Percentiles rank a stretch among this genome's conserved stretches.
Conservation (phyloP, 2,888 invertebrate species). For the Eupithecia exiguata region DNA sequence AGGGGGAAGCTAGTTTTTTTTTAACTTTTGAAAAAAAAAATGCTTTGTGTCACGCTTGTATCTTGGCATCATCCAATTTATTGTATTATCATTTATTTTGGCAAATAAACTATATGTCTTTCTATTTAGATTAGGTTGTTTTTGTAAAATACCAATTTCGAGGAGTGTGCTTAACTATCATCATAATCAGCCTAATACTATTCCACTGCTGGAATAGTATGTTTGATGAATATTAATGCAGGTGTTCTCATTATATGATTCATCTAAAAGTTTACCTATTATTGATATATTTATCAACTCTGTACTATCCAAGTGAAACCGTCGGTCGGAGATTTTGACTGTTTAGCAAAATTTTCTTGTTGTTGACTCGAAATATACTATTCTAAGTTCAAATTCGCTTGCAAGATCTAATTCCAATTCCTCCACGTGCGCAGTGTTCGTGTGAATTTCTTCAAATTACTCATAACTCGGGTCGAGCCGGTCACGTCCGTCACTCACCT, state of each 20-base stretch:
- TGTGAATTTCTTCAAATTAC: constrained; percentile 35
- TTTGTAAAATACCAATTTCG: too few species aligned
- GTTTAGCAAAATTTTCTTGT: neutral
- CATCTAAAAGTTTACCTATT: too few species aligned
- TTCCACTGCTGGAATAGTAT: too few species aligned
- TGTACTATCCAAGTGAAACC: neutral
- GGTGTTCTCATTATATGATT: too few species aligned
- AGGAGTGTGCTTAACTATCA: too few species aligned
- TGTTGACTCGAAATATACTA: neutral
- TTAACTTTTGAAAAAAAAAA: neutral
- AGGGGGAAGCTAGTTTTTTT: too few species aligned
- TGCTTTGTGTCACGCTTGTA: neutral
- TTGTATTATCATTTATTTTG: too few species aligned
- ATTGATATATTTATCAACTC: neutral
- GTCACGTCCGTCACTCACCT: constrained; percentile 53
- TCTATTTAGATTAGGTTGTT: too few species aligned
- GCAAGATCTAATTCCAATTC: constrained; percentile 9
- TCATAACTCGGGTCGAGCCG: constrained; percentile 40
- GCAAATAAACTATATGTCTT: too few species aligned
- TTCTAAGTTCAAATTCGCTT: neutral
- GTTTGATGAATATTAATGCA: too few species aligned
- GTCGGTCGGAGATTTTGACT: neutral
- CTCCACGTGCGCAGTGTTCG: constrained; percentile 18
- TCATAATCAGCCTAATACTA: too few species aligned
- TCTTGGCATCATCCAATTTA: neutral